Evolutionary conservation across 2,113 vertebrate species (phyloP), one percentile per base, ranked within the genome.

Genomic region (Burhinus bistriatus): DNA sequence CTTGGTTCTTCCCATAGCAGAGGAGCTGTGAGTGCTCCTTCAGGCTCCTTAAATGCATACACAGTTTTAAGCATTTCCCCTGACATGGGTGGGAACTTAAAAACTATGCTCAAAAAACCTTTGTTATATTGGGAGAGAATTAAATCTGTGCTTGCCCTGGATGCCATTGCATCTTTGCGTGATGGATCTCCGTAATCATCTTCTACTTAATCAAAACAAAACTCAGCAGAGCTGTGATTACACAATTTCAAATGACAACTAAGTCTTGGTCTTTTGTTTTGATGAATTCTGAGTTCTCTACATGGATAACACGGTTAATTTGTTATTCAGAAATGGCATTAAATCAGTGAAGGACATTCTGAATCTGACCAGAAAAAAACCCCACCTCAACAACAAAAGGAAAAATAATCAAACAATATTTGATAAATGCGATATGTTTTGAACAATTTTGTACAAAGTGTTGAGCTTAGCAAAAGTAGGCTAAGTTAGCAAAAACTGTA

Each of bases 181-280:
- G 93, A 96, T 4, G 1, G 57, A 82, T 76, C 70, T 90, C 73
- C 87, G 78, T 91, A 97, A 96, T 88, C 89, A 94, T 61, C 70
- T 89, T 36, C 83, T 52, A 76, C 83, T 94, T 95, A 94, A 97
- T 96, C 94, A 97, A 90, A 91, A 83, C 82, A 96, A 64, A 89
- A 62, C 42, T 15, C 84, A 69, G 70, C 81, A 87, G 55, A 94
- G 79, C 84, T 72, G 58, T 95, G 93, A 96, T 95, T 95, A 95
- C 68, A 93, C 58, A 72, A 88, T 83, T 96, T 87, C 91, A 77
- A 93, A 91, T 73, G 58, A 91, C 5, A 23, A 95, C 87, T 15
- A 94, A 68, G 70, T 45, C 58, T 87, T 84, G 78, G 58, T 69
- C 58, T 3, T 87, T 85, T 87, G 94, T 96, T 94, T 85, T 94